phyloP scores from a whole-genome alignment of 2,113 vertebrate species.

The Sprattus sprattus region DNA sequence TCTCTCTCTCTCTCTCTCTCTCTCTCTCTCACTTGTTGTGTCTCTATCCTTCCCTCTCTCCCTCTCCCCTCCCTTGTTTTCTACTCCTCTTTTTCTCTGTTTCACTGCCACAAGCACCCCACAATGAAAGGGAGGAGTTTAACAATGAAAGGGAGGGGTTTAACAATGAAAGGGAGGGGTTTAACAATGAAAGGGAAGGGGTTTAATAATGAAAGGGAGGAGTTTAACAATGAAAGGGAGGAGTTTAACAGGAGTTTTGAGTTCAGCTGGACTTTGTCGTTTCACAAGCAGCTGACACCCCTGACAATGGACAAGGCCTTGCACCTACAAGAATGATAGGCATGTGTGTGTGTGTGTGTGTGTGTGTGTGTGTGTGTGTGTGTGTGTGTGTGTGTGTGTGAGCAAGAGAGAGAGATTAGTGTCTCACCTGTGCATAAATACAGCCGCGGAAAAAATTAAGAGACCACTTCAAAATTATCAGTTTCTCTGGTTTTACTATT shows the following conservation, averaged over 20 bases:
- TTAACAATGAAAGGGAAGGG: background rate
- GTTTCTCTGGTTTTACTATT: too few species aligned
- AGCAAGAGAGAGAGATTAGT: too few species aligned
- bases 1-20: constrained; percentile 25
- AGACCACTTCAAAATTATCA: too few species aligned
- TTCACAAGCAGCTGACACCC: background rate
- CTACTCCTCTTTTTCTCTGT: background rate
- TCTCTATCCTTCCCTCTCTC: background rate
- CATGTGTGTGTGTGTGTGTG: constrained; percentile 11
- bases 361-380: background rate
- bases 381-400: background rate
- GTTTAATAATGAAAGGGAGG: too few species aligned
- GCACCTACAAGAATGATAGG: background rate
- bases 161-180: too few species aligned
- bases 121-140: too few species aligned
- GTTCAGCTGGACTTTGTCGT: background rate
- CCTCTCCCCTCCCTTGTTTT: background rate
- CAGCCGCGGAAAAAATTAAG: too few species aligned
- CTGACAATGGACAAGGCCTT: background rate
- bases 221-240: too few species aligned
- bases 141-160: too few species aligned
- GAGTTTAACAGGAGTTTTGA: background rate
- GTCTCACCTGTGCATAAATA: too few species aligned
- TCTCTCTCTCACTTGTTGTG: background rate
- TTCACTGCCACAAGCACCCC: background rate